Evolutionary conservation across 2,113 vertebrate species (phyloP), one percentile per base, ranked within the genome.

Genomic region (Triplophysa tibetana): DNA sequence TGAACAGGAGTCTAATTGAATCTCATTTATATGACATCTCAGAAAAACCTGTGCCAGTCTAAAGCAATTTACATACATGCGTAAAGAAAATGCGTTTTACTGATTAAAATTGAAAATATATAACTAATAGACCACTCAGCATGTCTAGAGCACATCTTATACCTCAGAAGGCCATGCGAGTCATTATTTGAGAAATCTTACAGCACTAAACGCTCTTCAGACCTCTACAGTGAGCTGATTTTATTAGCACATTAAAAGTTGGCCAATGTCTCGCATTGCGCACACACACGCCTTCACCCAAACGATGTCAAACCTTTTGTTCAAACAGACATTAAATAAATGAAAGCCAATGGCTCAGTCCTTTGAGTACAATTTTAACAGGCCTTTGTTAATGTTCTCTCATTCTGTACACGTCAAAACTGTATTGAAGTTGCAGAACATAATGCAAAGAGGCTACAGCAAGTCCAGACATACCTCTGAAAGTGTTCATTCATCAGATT

Each of bases 401-500:
- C 26, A 13, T 54, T 56, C 17, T 33, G 4, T 38, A 56, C 33
- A 29, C 50, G 12, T 21, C 29, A 56, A 2, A 56, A 38, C 54
- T 2, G 48, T 21, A 17, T 16, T 14, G 50, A 10, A 3, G 16
- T 19, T 29, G 52, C 17, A 52, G 13, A 29, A 38, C 29, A 21
- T 1, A 12, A 9, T 12, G 43, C 19, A 21, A 14, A 29, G 58
- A 70, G 29, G 77, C 67, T 77, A 77, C 75, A 80, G 60, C 23
- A 38, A 41, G 14, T 73, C 33, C 21, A 72, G 72, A 77, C 69
- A 77, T 77, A 38, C 24, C 21, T 17, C 23, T 50, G 29, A 68
- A 77, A 67, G 33, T 52, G 41, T 7, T 60, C 17, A 74, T 41
- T 73, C 83, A 82, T 85, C 82, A 79, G 67, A 85, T 87, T 82